These are phyloP conservation scores for Clarias platycephalus DNA, from an alignment of 2,797 vertebrate genomes.

Conservation along the genomic window DNA sequence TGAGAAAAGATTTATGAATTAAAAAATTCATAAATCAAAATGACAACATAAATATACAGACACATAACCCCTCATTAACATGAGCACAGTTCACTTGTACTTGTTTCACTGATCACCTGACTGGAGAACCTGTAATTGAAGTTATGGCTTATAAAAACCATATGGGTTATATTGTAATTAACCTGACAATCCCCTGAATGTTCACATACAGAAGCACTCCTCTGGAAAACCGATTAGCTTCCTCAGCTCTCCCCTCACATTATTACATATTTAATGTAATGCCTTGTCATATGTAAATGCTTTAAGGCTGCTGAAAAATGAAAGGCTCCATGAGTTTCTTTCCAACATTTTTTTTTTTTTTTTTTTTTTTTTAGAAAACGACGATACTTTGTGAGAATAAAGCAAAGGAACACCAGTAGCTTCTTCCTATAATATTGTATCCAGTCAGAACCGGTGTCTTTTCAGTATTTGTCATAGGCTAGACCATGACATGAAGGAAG, in stretches of 20 bases:
- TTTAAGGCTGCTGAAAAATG: not conserved
- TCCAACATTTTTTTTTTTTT: not conserved
- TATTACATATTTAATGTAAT: conserved; percentile 13
- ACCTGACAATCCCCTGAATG: conserved; percentile 41
- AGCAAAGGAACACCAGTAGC: not conserved
- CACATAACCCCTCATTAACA: not conserved
- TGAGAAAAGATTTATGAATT: not conserved
- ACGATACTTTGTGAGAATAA: not conserved
- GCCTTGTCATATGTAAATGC: conserved; percentile 15
- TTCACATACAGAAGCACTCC: not conserved
- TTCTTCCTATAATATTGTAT: not conserved
- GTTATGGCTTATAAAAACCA: conserved; percentile 24
- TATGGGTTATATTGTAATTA: conserved; percentile 46
- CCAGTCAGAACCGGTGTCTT: not conserved
- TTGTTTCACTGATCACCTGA: conserved; percentile 17
- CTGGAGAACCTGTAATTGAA: conserved; percentile 40
- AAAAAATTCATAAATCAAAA: too few species aligned
- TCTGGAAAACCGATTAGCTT: conserved; percentile 29
- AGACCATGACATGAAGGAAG: not conserved
- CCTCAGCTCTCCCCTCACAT: not conserved
- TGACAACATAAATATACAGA: not conserved
- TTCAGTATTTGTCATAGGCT: not conserved
- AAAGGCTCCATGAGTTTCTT: not conserved
- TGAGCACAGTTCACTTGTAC: not conserved
- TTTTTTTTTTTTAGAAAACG: not conserved